phyloP scores from a whole-genome alignment of 2,888 invertebrate genomes.

The Halictus quadricinctus region DNA sequence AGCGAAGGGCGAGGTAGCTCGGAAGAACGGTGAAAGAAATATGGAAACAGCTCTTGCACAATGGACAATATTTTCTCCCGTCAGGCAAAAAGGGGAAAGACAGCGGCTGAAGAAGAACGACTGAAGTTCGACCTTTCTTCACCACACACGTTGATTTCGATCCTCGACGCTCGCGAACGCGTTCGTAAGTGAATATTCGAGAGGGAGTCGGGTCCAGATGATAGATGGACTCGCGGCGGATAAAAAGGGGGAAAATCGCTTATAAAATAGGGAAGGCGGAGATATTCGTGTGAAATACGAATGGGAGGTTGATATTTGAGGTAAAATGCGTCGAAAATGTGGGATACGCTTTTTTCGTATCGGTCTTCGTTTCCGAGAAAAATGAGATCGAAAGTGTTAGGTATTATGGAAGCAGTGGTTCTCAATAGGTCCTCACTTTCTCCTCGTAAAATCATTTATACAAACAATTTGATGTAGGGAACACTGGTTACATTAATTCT shows the following conservation, averaged over 20 bases:
- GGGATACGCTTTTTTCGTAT: background rate
- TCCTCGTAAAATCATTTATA: background rate
- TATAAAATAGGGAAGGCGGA: background rate
- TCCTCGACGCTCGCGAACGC: slow-evolving; percentile 11
- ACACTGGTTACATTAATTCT: background rate
- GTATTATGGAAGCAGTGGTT: background rate
- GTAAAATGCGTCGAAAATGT: background rate
- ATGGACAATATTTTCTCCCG: slow-evolving; percentile 16
- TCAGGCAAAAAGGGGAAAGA: background rate
- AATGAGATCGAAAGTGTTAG: background rate
- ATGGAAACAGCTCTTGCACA: slow-evolving; percentile 11
- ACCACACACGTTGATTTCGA: background rate
- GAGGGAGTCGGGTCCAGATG: background rate
- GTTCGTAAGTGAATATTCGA: slow-evolving; percentile 14
- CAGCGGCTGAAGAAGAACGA: background rate
- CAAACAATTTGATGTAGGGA: background rate
- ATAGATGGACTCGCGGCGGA: background rate
- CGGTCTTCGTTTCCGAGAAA: background rate
- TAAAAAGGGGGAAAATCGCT: background rate
- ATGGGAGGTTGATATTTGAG: background rate
- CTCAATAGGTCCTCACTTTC: background rate
- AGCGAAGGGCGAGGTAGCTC: background rate
- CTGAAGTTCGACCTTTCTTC: slow-evolving; percentile 23
- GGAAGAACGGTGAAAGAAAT: slow-evolving; percentile 10
- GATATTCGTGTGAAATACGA: background rate